phyloP scores from a whole-genome alignment of 2,113 vertebrate genomes.

The Puffinus mauretanicus region DNA sequence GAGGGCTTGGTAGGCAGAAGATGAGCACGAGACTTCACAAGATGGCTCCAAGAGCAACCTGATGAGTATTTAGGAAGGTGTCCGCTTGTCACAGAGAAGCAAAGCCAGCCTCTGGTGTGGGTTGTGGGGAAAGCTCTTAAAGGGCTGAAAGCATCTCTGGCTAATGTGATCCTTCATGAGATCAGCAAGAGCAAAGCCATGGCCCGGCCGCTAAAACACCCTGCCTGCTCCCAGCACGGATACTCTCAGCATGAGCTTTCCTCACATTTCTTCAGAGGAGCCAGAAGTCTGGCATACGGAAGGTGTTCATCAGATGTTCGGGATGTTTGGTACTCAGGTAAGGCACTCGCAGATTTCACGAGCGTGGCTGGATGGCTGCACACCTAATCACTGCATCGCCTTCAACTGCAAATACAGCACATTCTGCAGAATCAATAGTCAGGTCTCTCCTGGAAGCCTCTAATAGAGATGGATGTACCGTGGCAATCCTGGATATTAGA shows the following conservation, averaged over 20 bases:
- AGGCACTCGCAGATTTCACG: not conserved
- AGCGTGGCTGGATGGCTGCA: not conserved
- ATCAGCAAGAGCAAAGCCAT: not conserved
- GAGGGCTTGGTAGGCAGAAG: not conserved
- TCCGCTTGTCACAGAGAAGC: not conserved
- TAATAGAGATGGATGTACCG: not conserved
- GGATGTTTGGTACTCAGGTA: not conserved
- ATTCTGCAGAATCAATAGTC: not conserved
- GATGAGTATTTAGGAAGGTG: not conserved
- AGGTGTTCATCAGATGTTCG: not conserved
- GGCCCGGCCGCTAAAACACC: not conserved
- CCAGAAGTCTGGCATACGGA: rapidly evolving
- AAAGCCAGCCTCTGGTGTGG: not conserved
- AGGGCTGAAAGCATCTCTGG: not conserved
- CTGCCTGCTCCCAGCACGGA: not conserved
- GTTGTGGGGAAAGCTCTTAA: not conserved
- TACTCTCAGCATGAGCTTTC: not conserved
- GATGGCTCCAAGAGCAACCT: not conserved
- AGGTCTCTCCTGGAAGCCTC: not conserved
- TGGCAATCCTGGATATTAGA: not conserved
- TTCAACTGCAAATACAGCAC: not conserved
- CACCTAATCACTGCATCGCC: not conserved
- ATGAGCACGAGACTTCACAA: not conserved
- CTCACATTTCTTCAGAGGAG: not conserved
- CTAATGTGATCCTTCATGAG: not conserved